Evolutionary conservation across 1,140 invertebrate genomes (phyloP), one percentile per base, ranked within the genome.

Genomic region (Rhagoletis pomonella): DNA sequence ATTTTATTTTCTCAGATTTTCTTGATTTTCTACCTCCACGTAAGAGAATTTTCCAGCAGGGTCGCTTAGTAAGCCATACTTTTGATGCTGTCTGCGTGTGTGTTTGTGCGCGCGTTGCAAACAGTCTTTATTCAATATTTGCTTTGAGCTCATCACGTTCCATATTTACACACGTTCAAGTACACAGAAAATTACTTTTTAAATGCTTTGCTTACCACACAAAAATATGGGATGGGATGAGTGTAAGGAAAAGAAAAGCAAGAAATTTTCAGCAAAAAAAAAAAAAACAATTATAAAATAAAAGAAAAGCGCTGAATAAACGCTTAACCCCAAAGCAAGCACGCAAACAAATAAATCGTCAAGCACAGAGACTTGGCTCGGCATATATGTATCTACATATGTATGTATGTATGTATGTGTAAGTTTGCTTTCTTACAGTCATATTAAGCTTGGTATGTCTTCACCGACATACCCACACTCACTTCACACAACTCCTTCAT

Each of bases 131-230:
- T 73, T 47, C 73, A 81, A 81, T 81, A 81, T 81, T 81, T 81
- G 19, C 73, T 55, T 81, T 81, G 73, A 81, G 73, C 73, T 81
- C 73, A 81, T 81, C 73, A 81, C 47, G n/a, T 81, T 9, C 44
- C 50, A 81, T 81, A 81, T 81, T 81, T 81, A 81, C 73, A 6
- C 44, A 81, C n/a, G n/a, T 81, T 81, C 73, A 81, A 81, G 73
- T 81, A 81, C 73, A 81, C 44, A 81, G 73, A 81, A 81, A 81
- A 81, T 81, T 81, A 81, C 73, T 81, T 81, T 81, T 81, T 81
- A 81, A 81, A 81, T 55, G 47, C 19, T 55, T 55, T 42, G 42
- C 50, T 81, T 50, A 14, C n/a, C 3, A 19, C 73, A 81, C 47
- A 81, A 55, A 47, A 77, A 81, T 47, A n/a, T 29, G 73, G 5